Conservation (phyloP, 1,140 invertebrate genomes). For the Macrotrachela quadricornifera region DNA sequence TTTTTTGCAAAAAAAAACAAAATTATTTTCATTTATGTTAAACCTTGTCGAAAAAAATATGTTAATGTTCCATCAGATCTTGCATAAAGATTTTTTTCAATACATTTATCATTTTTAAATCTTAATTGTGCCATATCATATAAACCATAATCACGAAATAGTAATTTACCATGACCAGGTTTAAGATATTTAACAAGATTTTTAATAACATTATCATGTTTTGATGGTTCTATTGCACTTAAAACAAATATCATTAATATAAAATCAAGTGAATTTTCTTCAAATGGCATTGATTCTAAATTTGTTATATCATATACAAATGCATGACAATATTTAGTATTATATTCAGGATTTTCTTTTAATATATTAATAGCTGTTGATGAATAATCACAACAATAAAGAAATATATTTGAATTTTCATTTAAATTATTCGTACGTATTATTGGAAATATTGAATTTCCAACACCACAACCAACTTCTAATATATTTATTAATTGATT, state of each 20-base stretch:
- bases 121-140: constrained; percentile 90
- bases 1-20: no score
- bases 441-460: constrained; percentile 84
- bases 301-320: constrained; percentile 62
- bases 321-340: constrained; percentile 50
- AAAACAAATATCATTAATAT: constrained; percentile 84
- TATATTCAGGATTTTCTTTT: constrained; percentile 43
- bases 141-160: constrained; percentile 85
- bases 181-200: constrained; percentile 61
- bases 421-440: constrained; percentile 37
- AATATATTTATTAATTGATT: constrained; percentile 11
- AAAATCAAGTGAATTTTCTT: constrained; percentile 54
- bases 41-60: constrained; percentile 72
- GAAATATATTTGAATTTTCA: constrained; percentile 43
- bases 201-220: constrained; percentile 50
- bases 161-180: constrained; percentile 58
- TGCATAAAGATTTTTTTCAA: constrained; percentile 82
- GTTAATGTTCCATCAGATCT: constrained; percentile 90
- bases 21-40: no score
- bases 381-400: constrained; percentile 92
- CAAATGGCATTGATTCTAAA: constrained; percentile 36
- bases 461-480: constrained; percentile 72
- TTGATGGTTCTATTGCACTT: constrained; percentile 12
- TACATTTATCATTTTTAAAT: constrained; percentile 69
- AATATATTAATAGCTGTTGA: constrained; percentile 66